phyloP scores from a whole-genome alignment of 2,113 vertebrate species.

The Nothocercus julius region DNA sequence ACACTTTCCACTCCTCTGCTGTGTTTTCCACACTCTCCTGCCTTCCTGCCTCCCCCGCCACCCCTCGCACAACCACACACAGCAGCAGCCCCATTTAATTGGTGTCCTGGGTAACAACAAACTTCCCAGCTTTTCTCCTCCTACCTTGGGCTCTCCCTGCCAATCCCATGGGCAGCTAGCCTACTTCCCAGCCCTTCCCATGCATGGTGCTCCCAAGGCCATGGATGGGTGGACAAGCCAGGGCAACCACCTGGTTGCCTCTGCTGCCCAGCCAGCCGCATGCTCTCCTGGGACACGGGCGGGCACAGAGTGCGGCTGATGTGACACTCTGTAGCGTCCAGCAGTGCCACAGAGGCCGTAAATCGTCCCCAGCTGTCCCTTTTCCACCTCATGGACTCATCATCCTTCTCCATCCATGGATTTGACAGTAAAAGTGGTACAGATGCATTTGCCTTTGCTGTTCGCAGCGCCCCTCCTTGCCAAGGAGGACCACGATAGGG shows the following conservation, averaged over 20 bases:
- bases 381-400: not conserved
- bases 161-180: not conserved
- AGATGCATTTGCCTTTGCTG: not conserved
- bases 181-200: not conserved
- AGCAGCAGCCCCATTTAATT: not conserved
- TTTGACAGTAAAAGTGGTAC: not conserved
- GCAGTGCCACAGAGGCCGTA: not conserved
- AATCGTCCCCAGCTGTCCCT: not conserved
- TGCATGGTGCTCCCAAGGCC: too few species aligned
- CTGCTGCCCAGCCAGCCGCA: fast-evolving
- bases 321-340: fast-evolving
- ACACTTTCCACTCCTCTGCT: not conserved
- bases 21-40: not conserved
- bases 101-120: not conserved
- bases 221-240: not conserved
- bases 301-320: fast-evolving
- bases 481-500: fast-evolving
- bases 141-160: not conserved
- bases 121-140: not conserved
- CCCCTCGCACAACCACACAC: not conserved
- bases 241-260: not conserved
- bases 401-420: not conserved
- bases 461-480: not conserved
- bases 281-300: fast-evolving
- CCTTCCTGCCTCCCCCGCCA: not conserved